Evolutionary conservation across 2,113 vertebrate species (phyloP).

Genomic region (Cyrtonyx montezumae): DNA sequence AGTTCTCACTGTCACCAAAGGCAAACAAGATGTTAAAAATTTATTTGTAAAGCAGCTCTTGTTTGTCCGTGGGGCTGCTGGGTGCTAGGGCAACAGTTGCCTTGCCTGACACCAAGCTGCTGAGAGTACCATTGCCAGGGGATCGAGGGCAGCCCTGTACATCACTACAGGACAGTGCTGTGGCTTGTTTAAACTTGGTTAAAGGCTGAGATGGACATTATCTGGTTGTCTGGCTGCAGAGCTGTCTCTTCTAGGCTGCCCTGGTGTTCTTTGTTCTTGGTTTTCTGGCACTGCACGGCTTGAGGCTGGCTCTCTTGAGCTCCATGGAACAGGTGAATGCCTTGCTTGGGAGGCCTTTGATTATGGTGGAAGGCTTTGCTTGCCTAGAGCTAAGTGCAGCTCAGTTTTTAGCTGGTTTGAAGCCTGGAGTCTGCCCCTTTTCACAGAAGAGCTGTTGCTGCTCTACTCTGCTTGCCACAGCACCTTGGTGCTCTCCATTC

Average conservation of each 20-base stretch:
- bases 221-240: background rate
- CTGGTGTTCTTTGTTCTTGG: background rate
- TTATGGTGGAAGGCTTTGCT: background rate
- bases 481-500: background rate
- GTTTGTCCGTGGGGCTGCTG: background rate
- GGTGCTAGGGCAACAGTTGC: background rate
- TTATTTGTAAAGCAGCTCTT: slow-evolving; percentile 18
- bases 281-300: background rate
- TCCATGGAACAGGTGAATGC: background rate
- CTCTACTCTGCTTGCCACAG: background rate
- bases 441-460: background rate
- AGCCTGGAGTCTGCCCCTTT: background rate
- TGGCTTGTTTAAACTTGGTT: background rate
- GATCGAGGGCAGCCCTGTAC: too few species aligned
- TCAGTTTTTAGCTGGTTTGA: slow-evolving; percentile 15
- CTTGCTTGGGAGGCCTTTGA: background rate
- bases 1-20: background rate
- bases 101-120: background rate
- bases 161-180: background rate
- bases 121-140: background rate
- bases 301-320: background rate
- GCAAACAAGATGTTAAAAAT: background rate
- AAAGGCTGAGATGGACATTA: background rate
- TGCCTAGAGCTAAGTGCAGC: background rate
- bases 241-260: background rate